Base-by-base conservation (phyloP, 2,888 invertebrate species). In the Willowsia nigromaculata region DNA sequence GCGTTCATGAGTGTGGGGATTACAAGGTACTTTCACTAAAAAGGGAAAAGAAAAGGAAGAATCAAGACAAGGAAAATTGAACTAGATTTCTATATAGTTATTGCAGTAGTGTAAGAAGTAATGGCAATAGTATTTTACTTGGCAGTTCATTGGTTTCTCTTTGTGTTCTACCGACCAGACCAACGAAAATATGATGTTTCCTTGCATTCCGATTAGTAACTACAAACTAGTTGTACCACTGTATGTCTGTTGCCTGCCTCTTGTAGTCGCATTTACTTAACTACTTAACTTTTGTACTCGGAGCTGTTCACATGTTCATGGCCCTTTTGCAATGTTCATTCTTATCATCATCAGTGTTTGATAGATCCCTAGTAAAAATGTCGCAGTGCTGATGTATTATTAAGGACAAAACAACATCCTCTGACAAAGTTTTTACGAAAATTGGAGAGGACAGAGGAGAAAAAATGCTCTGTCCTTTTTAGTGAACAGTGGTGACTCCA, bases 331-430 rank as follows among this genome's bases (percentile, higher is more conserved):
- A 7, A 7, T 30, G 47, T 11, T 47, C 50, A 13, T 22, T 85
- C 47, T 76, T 74, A 53, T 56, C 65, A 37, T 84, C 53, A 65
- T 47, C 62, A 76, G 59, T 65, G 50, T 50, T 78, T 85, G 85
- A 85, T 81, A 56, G 81, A 87, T 87, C 81, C 87, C 53, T 6
- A 56, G 68, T 56, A 81, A 87, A 87, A 87, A 81, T 87, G 87
- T 87, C 87, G 87, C 87, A 87, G 87, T 88, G 88, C 81, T 88
- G 88, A 82, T 88, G 74, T 62, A 88, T 88, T 81, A 88, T 88
- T 82, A 71, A 78, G 33, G 33, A 33, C 18, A 78, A 78, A 78
- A 50, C 74, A 43, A 74, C 78, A 50, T 50, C n/a, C 30, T 25
- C 37, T 68, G 43, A 43, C 40, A 71, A 71, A 71, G 71, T 71